Conservation (phyloP, 2,113 vertebrate species). For the Terrapene triunguis region DNA sequence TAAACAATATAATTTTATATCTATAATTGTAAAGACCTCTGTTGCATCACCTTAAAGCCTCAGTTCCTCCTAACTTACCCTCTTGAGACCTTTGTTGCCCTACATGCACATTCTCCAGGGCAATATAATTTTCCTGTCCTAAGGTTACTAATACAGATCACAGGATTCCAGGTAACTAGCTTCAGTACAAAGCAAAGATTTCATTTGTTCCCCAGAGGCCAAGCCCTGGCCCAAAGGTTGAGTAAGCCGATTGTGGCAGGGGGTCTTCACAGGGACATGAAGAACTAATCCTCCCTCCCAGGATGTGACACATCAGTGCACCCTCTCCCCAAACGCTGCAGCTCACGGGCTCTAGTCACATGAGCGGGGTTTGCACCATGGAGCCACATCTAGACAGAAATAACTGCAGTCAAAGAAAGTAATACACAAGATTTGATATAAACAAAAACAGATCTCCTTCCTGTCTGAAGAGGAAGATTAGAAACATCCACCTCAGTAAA, state of each 20-base stretch:
- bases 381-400: background rate
- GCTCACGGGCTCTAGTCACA: background rate
- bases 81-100: background rate
- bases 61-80: background rate
- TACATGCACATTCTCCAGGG: background rate
- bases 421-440: background rate
- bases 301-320: background rate
- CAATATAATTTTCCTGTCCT: background rate
- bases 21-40: background rate
- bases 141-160: background rate
- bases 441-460: background rate
- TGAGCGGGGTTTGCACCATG: background rate
- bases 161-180: background rate
- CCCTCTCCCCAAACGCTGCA: background rate
- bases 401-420: background rate
- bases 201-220: background rate
- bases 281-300: background rate
- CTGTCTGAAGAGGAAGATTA: background rate
- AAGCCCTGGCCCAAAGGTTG: background rate
- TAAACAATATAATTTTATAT: background rate
- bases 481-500: constrained; percentile 5
- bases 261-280: background rate
- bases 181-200: background rate
- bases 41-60: background rate
- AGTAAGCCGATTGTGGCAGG: background rate